These are phyloP conservation scores for Pegea sp. DNA, from an alignment of 23 tunicate genomes.

Conservation along the genomic window DNA sequence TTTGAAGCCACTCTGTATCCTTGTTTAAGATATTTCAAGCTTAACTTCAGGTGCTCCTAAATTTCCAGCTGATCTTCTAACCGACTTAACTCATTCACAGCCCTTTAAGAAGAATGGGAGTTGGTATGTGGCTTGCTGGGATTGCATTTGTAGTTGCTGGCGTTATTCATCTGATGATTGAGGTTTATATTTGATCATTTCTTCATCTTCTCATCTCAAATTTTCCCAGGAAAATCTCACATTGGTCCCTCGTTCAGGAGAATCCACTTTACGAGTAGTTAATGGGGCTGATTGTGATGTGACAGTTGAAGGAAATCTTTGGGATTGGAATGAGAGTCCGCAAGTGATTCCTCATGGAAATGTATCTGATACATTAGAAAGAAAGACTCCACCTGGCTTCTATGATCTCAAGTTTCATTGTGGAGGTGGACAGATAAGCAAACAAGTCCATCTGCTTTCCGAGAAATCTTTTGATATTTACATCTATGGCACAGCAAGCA, in stretches of 20 bases:
- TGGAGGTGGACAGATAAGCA: no score
- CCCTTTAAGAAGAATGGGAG: constrained; percentile 50
- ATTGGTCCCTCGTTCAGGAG: background rate
- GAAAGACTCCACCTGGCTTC: no score
- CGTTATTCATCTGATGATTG: constrained; percentile 35
- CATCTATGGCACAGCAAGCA: no score
- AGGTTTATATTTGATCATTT: constrained; percentile 14
- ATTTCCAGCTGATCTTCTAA: background rate
- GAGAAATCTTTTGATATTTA: no score
- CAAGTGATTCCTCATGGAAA: no score
- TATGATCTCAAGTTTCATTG: no score
- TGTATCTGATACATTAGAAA: no score
- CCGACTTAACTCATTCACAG: constrained; percentile 1
- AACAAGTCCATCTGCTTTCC: no score
- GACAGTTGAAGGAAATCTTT: background rate
- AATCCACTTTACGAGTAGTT: constrained; percentile 3
- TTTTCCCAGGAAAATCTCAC: background rate
- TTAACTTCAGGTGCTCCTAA: constrained; percentile 47
- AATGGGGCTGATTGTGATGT: constrained; percentile 7
- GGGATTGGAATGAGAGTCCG: background rate
- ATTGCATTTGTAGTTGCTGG: constrained; percentile 79
- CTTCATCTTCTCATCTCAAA: no score
- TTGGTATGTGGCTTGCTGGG: constrained; percentile 56
- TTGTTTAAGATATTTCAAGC: constrained; percentile 37
- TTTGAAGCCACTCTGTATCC: constrained; percentile 89